phyloP scores from a whole-genome alignment of 2,797 vertebrate genomes.

The Aplochiton taeniatus region DNA sequence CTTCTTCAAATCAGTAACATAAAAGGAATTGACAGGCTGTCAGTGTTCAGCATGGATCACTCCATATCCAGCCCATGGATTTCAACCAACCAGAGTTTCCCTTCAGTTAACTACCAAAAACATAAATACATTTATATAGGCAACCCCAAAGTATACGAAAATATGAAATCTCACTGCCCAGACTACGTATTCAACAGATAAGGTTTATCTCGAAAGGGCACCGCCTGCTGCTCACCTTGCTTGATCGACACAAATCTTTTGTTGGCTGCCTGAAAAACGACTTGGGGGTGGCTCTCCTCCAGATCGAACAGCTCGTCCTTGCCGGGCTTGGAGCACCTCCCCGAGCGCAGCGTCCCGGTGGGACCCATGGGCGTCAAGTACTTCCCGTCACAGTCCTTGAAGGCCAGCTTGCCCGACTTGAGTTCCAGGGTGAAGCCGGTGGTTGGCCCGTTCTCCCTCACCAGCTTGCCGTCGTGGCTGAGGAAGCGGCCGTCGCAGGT shows the following conservation, averaged over 20 bases:
- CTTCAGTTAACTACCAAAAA: no score
- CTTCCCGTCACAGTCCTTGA: conserved; percentile 92
- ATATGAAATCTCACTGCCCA: no score
- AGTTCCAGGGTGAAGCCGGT: conserved; percentile 91
- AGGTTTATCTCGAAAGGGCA: neutral
- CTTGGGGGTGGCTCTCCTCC: conserved; percentile 96
- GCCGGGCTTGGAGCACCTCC: conserved; percentile 88
- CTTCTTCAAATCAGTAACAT: neutral
- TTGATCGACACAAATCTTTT: conserved; percentile 93
- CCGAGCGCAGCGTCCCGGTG: conserved; percentile 86
- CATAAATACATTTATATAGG: no score
- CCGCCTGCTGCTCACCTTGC: conserved; percentile 82
- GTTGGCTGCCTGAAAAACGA: conserved; percentile 90
- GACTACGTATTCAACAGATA: neutral
- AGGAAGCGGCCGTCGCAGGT: conserved; percentile 92
- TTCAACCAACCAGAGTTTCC: no score
- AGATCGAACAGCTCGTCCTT: conserved; percentile 97
- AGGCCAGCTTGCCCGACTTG: conserved; percentile 91
- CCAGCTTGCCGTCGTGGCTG: conserved; percentile 86
- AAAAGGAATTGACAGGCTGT: neutral
- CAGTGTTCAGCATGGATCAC: neutral
- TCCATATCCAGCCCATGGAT: neutral
- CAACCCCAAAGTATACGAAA: no score
- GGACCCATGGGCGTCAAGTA: conserved; percentile 90
- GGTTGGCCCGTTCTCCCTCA: conserved; percentile 78